A percentile compares a stretch with the other conserved stretches of the same genome.
phyloP scores from a whole-genome alignment of 2,888 invertebrate genomes.

The Idaea aversata region DNA sequence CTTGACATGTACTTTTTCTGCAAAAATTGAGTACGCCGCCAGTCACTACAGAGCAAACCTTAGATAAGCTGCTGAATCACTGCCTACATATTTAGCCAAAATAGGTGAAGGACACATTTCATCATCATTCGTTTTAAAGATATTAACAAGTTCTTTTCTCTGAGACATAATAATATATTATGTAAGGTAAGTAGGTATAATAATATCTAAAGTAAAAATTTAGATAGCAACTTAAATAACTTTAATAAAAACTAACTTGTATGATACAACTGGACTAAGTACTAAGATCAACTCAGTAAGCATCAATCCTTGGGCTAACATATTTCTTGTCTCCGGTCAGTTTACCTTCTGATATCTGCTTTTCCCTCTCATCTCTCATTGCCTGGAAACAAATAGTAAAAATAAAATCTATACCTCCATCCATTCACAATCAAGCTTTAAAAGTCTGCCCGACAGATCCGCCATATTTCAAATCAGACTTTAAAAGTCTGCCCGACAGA shows the following conservation, averaged over 20 bases:
- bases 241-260: constrained; percentile 20
- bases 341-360: constrained; percentile 83
- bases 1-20: too few species aligned
- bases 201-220: neutral
- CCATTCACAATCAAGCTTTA: too few species aligned
- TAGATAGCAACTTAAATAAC: constrained; percentile 13
- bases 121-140: too few species aligned
- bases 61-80: too few species aligned
- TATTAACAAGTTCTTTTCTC: neutral
- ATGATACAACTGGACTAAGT: constrained; percentile 11
- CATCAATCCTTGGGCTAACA: constrained; percentile 81
- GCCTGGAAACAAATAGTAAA: constrained; percentile 51
- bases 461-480: too few species aligned
- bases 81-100: too few species aligned
- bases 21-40: too few species aligned
- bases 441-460: too few species aligned
- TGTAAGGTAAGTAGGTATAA: neutral
- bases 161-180: too few species aligned
- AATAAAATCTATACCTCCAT: neutral
- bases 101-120: too few species aligned
- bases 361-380: constrained; percentile 83
- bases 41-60: too few species aligned
- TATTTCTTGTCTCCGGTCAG: constrained; percentile 80
- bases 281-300: constrained; percentile 63
- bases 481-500: too few species aligned